These are phyloP conservation scores for Anastrepha obliqua DNA, from an alignment of 1,140 invertebrate genomes.

Conservation along the genomic window DNA sequence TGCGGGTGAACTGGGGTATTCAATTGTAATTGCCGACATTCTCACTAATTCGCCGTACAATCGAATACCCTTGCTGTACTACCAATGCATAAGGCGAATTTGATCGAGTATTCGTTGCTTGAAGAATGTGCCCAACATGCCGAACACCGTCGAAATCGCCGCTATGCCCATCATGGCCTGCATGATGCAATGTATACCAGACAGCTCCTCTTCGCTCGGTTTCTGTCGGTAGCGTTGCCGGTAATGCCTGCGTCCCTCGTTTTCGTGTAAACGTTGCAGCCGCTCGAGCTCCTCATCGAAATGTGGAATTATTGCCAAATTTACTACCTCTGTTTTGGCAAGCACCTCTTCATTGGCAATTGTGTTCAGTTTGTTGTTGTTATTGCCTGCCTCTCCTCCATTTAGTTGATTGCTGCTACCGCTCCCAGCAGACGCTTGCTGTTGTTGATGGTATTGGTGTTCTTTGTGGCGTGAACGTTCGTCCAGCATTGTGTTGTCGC, in stretches of 20 bases:
- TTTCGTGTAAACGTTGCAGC: slow-evolving; percentile 63
- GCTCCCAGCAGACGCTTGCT: slow-evolving; percentile 54
- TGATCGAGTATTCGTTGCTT: slow-evolving; percentile 73
- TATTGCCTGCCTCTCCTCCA: slow-evolving; percentile 63
- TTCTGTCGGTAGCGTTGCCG: slow-evolving; percentile 69
- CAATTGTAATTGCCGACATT: slow-evolving; percentile 59
- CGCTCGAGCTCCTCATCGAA: slow-evolving; percentile 70
- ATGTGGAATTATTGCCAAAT: slow-evolving; percentile 73
- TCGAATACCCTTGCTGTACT: slow-evolving; percentile 69
- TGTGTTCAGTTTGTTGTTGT: slow-evolving; percentile 62
- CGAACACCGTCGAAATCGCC: slow-evolving; percentile 72
- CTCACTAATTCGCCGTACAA: slow-evolving; percentile 57
- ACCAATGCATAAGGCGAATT: slow-evolving; percentile 73
- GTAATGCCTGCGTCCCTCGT: slow-evolving; percentile 66
- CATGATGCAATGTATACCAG: slow-evolving; percentile 73
- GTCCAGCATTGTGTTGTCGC: slow-evolving; percentile 71
- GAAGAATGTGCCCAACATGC: slow-evolving; percentile 73
- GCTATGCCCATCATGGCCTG: slow-evolving; percentile 74
- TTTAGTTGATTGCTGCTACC: slow-evolving; percentile 60
- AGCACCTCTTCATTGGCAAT: slow-evolving; percentile 72
- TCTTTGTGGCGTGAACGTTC: slow-evolving; percentile 66
- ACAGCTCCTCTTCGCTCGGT: slow-evolving; percentile 70
- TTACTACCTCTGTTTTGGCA: slow-evolving; percentile 72
- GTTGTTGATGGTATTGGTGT: slow-evolving; percentile 47
- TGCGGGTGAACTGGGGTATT: slow-evolving; percentile 63